Conservation (phyloP, 2,888 invertebrate genomes). For the Tuta absoluta region DNA sequence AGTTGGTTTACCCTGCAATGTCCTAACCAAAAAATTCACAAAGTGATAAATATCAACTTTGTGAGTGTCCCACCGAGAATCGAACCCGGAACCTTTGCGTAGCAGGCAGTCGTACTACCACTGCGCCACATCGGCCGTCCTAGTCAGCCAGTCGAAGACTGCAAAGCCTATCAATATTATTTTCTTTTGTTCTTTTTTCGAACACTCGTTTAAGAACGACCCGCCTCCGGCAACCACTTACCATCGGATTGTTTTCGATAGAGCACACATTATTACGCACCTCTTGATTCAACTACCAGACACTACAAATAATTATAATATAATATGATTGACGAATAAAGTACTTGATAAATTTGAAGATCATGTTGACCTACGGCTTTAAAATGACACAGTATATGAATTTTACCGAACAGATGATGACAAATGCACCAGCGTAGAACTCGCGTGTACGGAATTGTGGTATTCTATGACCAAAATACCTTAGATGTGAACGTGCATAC, state of each 20-base stretch:
- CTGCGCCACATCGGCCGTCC: too few relatives aligned
- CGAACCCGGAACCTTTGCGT: too few relatives aligned
- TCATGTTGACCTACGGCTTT: neutral
- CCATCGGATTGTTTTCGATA: slow-evolving; percentile 63
- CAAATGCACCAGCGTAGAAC: neutral
- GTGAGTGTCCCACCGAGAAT: too few relatives aligned
- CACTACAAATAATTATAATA: slow-evolving; percentile 56
- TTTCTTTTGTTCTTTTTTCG: slow-evolving; percentile 21
- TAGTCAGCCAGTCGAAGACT: neutral
- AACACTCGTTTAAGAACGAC: slow-evolving; percentile 51
- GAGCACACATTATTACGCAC: slow-evolving; percentile 58
- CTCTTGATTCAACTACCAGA: slow-evolving; percentile 56
- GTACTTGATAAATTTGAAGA: slow-evolving; percentile 27
- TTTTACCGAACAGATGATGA: neutral
- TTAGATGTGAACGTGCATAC: neutral
- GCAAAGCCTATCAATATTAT: slow-evolving; percentile 13
- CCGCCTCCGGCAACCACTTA: slow-evolving; percentile 58
- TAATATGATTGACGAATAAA: slow-evolving; percentile 51
- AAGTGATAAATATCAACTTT: too few relatives aligned
- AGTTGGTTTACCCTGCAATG: too few relatives aligned
- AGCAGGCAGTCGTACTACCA: too few relatives aligned
- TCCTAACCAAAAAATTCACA: too few relatives aligned
- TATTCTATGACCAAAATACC: neutral
- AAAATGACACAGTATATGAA: slow-evolving; percentile 7
- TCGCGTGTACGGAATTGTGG: neutral